phyloP scores from a whole-genome alignment of 2,888 invertebrate species.

The Zaprionus lineosus region DNA sequence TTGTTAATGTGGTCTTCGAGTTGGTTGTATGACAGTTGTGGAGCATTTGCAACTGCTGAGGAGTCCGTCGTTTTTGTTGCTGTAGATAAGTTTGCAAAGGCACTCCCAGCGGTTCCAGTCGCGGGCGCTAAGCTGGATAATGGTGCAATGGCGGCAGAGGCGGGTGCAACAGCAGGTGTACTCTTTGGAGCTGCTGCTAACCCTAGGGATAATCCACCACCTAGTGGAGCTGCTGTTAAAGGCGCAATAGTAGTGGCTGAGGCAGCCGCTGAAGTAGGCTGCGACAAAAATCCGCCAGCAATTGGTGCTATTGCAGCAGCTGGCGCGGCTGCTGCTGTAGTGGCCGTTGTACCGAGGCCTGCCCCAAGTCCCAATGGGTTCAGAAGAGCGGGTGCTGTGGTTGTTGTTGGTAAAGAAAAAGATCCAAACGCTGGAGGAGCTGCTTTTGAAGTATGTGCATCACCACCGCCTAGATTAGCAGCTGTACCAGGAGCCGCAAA shows the following conservation, averaged over 20 bases:
- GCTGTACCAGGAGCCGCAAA: conserved; percentile 38
- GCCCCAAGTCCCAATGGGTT: conserved; percentile 27
- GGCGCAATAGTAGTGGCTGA: conserved; percentile 28
- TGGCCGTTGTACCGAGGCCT: conserved; percentile 16
- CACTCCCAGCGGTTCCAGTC: conserved; percentile 31
- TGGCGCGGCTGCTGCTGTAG: conserved; percentile 31
- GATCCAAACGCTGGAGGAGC: conserved; percentile 59
- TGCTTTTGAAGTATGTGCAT: conserved; percentile 58
- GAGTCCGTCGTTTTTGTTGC: conserved; percentile 78
- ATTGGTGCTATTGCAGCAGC: conserved; percentile 31
- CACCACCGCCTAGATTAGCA: conserved; percentile 65
- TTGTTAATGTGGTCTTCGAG: conserved; percentile 96
- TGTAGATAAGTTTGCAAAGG: conserved; percentile 73
- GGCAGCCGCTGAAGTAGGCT: conserved; percentile 26
- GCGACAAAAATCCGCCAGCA: conserved; percentile 56
- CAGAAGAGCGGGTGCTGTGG: conserved; percentile 17
- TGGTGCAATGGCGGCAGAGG: conserved; percentile 32
- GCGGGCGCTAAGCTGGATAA: conserved; percentile 32
- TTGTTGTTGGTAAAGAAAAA: conserved; percentile 46
- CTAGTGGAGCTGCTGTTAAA: conserved; percentile 28
- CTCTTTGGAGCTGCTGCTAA: conserved; percentile 43
- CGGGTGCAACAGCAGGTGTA: conserved; percentile 33
- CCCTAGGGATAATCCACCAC: conserved; percentile 44
- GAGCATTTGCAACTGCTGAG: conserved; percentile 82
- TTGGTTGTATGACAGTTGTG: conserved; percentile 90